Base-by-base conservation (phyloP, 2,888 invertebrate species). In the Euplexia lucipara region DNA sequence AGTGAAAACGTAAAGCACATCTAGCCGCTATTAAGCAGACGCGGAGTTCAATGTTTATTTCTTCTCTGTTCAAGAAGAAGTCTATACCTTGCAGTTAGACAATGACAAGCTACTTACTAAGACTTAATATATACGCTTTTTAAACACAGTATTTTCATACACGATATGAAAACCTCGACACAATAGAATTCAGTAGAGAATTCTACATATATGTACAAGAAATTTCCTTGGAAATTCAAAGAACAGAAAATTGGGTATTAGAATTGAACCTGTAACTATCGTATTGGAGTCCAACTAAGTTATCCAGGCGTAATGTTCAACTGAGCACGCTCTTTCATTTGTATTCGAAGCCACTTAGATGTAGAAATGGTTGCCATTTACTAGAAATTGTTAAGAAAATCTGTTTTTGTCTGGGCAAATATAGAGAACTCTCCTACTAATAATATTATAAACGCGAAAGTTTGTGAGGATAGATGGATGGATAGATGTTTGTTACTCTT, bases 321-420 rank as follows among this genome's bases (percentile, higher is more conserved):
- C 65, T n/a, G 66, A 64, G 68, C 73, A 35, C 2, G 18, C n/a
- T 8, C 37, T 34, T 34, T 37, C 22, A 57, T 45, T 26, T 44
- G 22, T 34, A 73, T 53, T 34, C 37, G 65, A 48, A 9, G 18
- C 52, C 37, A 53, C 35, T 72, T 35, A 52, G 3, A 52, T n/a
- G 22, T 16, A 9, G 7, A 30, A 37, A 70, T 32, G 70, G 16
- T 10, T 70, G 70, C 22, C 12, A 37, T 58, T 58, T 45, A 1
- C 5, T 6, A 12, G 32, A 22, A 44, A 64, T 68, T 30, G 35
- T 20, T 3, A 1, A 4, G 42, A 30, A 53, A 16, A 30, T 30
- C 16, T 20, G 7, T 30, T 30, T 56, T 26, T 26, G 26, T 26
- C 26, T 26, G 26, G 26, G 26, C 26, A 26, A 26, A 26, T 26